phyloP scores from a whole-genome alignment of 2,113 vertebrate species.

The Sinocyclocheilus rhinocerous region DNA sequence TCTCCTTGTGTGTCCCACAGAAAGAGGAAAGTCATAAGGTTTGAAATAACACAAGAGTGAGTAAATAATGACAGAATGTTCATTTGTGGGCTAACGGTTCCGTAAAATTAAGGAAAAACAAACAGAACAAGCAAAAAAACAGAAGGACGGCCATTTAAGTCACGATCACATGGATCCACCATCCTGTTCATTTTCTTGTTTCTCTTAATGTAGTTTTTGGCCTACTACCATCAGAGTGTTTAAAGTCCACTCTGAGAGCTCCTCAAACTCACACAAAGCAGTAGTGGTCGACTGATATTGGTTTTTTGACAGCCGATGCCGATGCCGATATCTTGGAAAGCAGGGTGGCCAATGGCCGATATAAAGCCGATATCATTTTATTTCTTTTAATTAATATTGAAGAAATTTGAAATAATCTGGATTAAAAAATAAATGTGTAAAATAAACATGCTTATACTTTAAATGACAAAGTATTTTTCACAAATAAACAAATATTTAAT shows the following conservation, averaged over 20 bases:
- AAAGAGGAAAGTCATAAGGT: neutral
- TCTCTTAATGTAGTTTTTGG: slow-evolving; percentile 15
- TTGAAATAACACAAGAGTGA: neutral
- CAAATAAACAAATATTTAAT: too few species aligned
- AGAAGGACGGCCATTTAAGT: slow-evolving; percentile 59
- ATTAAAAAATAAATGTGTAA: too few species aligned
- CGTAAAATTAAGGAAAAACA: slow-evolving; percentile 13
- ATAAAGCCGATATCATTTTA: too few species aligned
- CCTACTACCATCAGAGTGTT: neutral
- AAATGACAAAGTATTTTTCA: too few species aligned
- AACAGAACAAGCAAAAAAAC: slow-evolving; percentile 16
- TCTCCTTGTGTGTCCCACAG: neutral
- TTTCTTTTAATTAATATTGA: too few species aligned
- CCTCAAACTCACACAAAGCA: slow-evolving; percentile 6
- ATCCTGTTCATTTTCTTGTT: neutral
- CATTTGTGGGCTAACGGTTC: neutral
- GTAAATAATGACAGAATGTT: neutral
- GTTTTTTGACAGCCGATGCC: too few species aligned
- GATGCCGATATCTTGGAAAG: too few species aligned
- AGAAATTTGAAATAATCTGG: too few species aligned
- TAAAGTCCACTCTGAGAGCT: slow-evolving; percentile 12
- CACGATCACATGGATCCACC: slow-evolving; percentile 30
- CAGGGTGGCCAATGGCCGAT: too few species aligned
- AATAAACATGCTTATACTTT: too few species aligned
- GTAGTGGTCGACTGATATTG: too few species aligned